Evolutionary conservation across 2,797 vertebrate species (phyloP).

Genomic region (Monodelphis domestica): DNA sequence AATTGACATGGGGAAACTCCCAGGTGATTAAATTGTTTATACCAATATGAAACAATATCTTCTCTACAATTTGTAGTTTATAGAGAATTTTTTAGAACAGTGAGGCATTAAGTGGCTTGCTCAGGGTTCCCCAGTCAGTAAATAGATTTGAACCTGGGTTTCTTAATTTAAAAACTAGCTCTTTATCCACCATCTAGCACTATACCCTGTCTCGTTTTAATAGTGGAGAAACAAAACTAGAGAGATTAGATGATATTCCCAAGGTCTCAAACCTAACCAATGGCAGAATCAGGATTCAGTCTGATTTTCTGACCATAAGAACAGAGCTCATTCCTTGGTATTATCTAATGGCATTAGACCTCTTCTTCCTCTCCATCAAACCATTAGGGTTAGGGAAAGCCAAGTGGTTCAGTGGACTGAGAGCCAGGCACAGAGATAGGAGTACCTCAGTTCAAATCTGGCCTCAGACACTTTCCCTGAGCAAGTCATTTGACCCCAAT

Average conservation of each 20-base stretch:
- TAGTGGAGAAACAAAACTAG: neutral
- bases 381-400: too few species aligned
- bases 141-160: neutral
- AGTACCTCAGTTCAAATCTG: too few species aligned
- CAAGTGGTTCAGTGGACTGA: too few species aligned
- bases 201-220: neutral
- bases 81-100: neutral
- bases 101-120: neutral
- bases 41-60: neutral
- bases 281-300: neutral
- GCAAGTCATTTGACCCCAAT: too few species aligned
- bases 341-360: neutral
- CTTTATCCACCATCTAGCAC: neutral
- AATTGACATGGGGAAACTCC: neutral
- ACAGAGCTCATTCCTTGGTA: neutral
- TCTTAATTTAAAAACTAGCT: neutral
- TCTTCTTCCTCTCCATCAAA: neutral
- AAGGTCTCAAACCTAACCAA: neutral
- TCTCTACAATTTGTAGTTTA: neutral
- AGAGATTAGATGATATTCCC: neutral
- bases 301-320: neutral
- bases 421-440: too few species aligned
- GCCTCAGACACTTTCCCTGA: too few species aligned
- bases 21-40: neutral
- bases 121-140: neutral